These are phyloP conservation scores for Caerostris darwini DNA, from an alignment of 1,140 invertebrate species.

Conservation along the genomic window DNA sequence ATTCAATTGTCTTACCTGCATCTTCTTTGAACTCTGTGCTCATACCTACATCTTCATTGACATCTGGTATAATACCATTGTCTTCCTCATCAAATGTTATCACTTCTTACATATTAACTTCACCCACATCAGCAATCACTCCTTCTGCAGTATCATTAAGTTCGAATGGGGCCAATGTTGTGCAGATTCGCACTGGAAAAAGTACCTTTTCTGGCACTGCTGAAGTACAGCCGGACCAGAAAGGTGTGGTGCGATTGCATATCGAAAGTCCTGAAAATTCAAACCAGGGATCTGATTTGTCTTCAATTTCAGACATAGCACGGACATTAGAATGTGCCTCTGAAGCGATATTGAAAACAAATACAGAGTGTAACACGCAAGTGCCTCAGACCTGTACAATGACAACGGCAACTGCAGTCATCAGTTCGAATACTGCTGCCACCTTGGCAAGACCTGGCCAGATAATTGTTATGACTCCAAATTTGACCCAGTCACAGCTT, in stretches of 20 bases:
- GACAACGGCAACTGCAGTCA: slow-evolving; percentile 59
- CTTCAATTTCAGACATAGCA: slow-evolving; percentile 75
- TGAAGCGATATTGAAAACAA: slow-evolving; percentile 71
- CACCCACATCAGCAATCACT: slow-evolving; percentile 24
- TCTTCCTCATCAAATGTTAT: slow-evolving; percentile 43
- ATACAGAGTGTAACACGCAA: slow-evolving; percentile 73
- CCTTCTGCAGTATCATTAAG: slow-evolving; percentile 64
- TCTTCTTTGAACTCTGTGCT: slow-evolving; percentile 59
- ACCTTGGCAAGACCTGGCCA: slow-evolving; percentile 59
- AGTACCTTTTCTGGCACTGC: slow-evolving; percentile 68
- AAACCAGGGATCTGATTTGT: slow-evolving; percentile 68
- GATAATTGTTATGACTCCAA: slow-evolving; percentile 70
- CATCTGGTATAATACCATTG: slow-evolving; percentile 37
- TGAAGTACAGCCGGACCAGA: slow-evolving; percentile 65
- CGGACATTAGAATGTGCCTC: slow-evolving; percentile 76
- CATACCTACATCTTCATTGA: slow-evolving; percentile 28
- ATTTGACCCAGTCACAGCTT: slow-evolving; percentile 62
- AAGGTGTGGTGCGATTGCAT: slow-evolving; percentile 71
- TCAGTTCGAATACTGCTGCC: slow-evolving; percentile 63
- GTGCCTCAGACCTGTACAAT: slow-evolving; percentile 72
- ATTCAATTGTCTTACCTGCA: slow-evolving; percentile 57
- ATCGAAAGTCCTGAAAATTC: slow-evolving; percentile 75
- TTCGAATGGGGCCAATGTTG: slow-evolving; percentile 60
- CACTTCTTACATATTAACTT: slow-evolving; percentile 45
- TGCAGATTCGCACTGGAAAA: slow-evolving; percentile 66